Conservation (phyloP, 2,113 vertebrate genomes). For the Neodontobutis hainanensis region DNA sequence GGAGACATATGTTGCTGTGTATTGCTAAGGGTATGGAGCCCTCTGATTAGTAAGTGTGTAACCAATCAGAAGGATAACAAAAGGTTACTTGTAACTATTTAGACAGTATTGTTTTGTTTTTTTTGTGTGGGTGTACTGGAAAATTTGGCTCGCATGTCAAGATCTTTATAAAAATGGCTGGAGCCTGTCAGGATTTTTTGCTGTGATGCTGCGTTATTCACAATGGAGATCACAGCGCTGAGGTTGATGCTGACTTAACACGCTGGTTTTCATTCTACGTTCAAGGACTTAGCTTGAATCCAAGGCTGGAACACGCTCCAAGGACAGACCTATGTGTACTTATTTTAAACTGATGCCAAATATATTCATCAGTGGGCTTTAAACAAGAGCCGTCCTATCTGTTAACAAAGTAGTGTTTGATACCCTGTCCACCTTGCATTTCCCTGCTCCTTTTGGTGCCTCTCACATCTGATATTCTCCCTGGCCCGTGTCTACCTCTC, state of each 20-base stretch:
- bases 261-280: conserved; percentile 15
- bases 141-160: not conserved
- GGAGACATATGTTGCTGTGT: no score
- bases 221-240: conserved; percentile 18
- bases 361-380: conserved; percentile 32
- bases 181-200: conserved; percentile 27
- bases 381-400: conserved; percentile 35
- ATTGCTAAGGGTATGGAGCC: no score
- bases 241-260: conserved; percentile 8
- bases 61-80: no score
- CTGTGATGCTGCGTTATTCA: conserved; percentile 11
- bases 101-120: no score
- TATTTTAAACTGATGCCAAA: conserved; percentile 15
- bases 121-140: not conserved
- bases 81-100: no score
- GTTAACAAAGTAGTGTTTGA: conserved; percentile 46
- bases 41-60: no score
- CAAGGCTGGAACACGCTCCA: conserved; percentile 21
- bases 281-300: conserved; percentile 33
- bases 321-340: conserved; percentile 21
- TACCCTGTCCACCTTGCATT: conserved; percentile 15
- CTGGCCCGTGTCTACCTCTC: conserved; percentile 50
- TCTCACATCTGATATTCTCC: conserved; percentile 63
- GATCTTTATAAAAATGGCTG: not conserved
- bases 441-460: conserved; percentile 30